Evolutionary conservation across 2,888 invertebrate genomes (phyloP).

Genomic region (Agrenia bidenticulata): DNA sequence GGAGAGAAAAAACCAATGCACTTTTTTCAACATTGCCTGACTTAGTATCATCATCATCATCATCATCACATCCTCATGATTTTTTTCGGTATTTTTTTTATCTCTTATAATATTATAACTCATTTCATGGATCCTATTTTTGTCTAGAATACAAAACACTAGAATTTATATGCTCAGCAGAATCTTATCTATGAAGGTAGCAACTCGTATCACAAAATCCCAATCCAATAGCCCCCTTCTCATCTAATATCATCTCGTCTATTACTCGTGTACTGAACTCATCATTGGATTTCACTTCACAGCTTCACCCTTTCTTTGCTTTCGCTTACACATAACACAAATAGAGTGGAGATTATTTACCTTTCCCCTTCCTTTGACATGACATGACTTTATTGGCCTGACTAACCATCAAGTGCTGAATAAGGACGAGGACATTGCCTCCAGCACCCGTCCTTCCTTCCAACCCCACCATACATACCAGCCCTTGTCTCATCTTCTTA

Average conservation of each 20-base stretch:
- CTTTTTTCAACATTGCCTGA: neutral
- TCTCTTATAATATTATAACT: neutral
- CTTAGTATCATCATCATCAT: constrained; percentile 1
- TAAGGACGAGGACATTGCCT: too few species aligned
- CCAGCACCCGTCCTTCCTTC: too few species aligned
- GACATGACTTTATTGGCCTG: constrained; percentile 25
- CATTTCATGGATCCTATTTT: too few species aligned
- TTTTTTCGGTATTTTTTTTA: neutral
- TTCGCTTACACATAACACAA: constrained; percentile 12
- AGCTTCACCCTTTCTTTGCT: constrained; percentile 17
- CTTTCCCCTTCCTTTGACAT: constrained; percentile 17
- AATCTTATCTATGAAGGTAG: too few species aligned
- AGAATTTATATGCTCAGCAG: too few species aligned
- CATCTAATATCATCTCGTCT: constrained; percentile 1
- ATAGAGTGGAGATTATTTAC: constrained; percentile 21
- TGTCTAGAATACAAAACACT: too few species aligned
- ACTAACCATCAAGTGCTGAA: constrained; percentile 13
- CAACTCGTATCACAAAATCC: too few species aligned
- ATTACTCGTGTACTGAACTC: neutral
- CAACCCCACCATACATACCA: too few species aligned
- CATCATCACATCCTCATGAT: neutral
- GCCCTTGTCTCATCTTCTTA: too few species aligned
- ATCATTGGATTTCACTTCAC: constrained; percentile 23
- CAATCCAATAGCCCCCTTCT: neutral
- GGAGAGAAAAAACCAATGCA: neutral